Evolutionary conservation across 2,113 vertebrate species (phyloP).

Genomic region (Cottus gobio): DNA sequence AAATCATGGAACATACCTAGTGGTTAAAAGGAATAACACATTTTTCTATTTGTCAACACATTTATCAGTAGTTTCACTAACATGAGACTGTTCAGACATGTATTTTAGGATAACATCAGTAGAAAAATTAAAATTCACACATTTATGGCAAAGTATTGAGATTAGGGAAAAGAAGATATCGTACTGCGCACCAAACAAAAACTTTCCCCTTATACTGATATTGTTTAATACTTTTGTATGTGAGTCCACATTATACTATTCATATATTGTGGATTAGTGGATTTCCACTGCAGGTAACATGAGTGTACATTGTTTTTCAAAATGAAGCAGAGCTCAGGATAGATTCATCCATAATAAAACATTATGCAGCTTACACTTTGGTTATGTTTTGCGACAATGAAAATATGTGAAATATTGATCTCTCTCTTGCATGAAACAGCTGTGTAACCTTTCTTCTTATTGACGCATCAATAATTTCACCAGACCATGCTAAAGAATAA

Average conservation of each 20-base stretch:
- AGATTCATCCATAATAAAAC: constrained; percentile 9
- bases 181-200: background rate
- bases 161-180: background rate
- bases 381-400: background rate
- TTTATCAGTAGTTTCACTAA: background rate
- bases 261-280: background rate
- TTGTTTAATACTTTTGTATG: constrained; percentile 4
- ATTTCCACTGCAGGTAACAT: background rate
- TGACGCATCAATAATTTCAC: background rate
- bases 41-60: background rate
- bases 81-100: background rate
- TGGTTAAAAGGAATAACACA: background rate
- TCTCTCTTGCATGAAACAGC: background rate
- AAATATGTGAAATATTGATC: constrained; percentile 7
- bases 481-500: background rate
- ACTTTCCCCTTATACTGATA: constrained; percentile 22
- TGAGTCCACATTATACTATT: background rate
- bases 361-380: background rate
- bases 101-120: background rate
- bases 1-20: background rate
- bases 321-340: background rate
- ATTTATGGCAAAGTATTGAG: background rate
- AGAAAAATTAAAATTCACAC: background rate
- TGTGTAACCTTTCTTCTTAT: background rate
- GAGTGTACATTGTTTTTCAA: background rate